Percentiles rank a stretch among this genome's conserved stretches.
Conservation (phyloP, 1,140 invertebrate genomes). For the Eciton burchellii region DNA sequence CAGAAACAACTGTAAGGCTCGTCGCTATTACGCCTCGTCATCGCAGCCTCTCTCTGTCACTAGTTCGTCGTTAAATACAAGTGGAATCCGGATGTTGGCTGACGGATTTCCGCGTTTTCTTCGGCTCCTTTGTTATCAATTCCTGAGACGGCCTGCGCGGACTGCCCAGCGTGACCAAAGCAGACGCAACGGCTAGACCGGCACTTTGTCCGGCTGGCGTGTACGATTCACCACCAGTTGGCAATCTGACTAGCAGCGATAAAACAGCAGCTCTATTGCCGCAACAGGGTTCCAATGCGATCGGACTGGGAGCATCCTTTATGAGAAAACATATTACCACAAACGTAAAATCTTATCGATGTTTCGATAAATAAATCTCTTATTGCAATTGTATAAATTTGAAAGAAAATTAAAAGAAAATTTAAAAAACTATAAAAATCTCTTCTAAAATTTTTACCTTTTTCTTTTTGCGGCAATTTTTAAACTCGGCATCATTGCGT, state of each 20-base stretch:
- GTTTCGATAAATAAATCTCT: background rate
- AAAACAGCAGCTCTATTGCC: conserved; percentile 96
- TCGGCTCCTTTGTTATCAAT: conserved; percentile 88
- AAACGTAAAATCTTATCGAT: background rate
- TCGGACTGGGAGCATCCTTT: conserved; percentile 93
- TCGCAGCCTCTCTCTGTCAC: background rate
- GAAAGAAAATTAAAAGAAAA: background rate
- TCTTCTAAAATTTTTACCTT: conserved; percentile 74
- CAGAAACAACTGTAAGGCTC: conserved; percentile 70
- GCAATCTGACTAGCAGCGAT: conserved; percentile 95
- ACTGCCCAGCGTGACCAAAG: conserved; percentile 94
- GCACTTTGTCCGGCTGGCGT: conserved; percentile 94
- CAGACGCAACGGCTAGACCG: conserved; percentile 93
- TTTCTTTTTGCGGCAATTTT: conserved; percentile 82
- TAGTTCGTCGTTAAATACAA: conserved; percentile 81
- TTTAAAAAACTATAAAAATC: conserved; percentile 11
- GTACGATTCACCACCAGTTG: conserved; percentile 91
- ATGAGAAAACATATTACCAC: conserved; percentile 13
- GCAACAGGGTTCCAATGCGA: conserved; percentile 96
- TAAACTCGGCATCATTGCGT: conserved; percentile 73
- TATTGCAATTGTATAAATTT: conserved; percentile 27
- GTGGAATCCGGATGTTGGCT: conserved; percentile 90
- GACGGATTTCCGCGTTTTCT: conserved; percentile 88
- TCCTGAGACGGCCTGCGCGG: conserved; percentile 90
- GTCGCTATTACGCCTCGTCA: conserved; percentile 36